Evolutionary conservation across 2,797 vertebrate genomes (phyloP).

Genomic region (Brachyalestes nurse): DNA sequence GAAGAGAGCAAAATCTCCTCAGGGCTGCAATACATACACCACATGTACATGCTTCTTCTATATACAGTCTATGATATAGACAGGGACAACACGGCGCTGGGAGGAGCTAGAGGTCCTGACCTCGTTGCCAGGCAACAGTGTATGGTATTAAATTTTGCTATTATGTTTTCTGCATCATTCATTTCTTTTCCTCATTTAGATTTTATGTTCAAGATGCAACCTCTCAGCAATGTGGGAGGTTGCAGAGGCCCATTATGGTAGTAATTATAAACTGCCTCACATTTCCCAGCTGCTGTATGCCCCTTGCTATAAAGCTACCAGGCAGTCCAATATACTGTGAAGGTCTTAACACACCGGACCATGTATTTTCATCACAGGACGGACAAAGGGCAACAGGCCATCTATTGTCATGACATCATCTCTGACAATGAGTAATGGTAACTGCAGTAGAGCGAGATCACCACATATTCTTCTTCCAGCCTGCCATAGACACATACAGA

Average conservation of each 20-base stretch:
- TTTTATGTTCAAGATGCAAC: constrained; percentile 10
- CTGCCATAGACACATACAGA: constrained; percentile 1
- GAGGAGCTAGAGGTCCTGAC: background rate
- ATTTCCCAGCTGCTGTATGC: constrained; percentile 31
- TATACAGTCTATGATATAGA: background rate
- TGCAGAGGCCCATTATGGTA: constrained; percentile 31
- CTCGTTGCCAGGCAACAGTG: background rate
- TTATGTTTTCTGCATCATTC: background rate
- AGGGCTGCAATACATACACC: too few relatives aligned
- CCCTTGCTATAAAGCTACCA: constrained; percentile 27
- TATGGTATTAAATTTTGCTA: background rate
- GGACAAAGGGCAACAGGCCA: background rate
- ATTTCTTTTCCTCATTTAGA: background rate
- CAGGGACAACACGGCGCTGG: background rate
- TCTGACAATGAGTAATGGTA: background rate
- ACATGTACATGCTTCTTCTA: background rate
- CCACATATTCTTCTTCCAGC: too few relatives aligned
- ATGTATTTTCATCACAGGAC: too few relatives aligned
- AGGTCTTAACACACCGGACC: background rate
- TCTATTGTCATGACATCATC: background rate
- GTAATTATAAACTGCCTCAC: background rate
- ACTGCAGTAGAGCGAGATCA: background rate
- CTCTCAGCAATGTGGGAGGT: constrained; percentile 10
- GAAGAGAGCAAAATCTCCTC: background rate
- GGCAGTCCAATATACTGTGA: background rate